phyloP scores from a whole-genome alignment of 2,888 invertebrate species.

The Myopa testacea region DNA sequence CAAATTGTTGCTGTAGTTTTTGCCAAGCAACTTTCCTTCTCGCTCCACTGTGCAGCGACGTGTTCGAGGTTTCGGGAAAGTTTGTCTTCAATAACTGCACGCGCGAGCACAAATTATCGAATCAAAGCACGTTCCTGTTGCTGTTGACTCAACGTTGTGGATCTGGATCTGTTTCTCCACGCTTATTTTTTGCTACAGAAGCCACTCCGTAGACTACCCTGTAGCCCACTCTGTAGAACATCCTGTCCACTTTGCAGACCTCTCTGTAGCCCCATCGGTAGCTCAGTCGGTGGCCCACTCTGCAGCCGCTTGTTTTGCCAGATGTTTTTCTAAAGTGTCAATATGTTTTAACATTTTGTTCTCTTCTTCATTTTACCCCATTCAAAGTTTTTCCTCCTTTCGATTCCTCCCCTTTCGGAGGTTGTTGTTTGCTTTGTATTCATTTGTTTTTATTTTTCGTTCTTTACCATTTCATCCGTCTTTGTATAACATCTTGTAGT shows the following conservation, averaged over 20 bases:
- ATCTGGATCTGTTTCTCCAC: constrained; percentile 1
- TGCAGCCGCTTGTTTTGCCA: neutral
- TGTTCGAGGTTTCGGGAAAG: neutral
- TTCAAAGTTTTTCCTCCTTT: too few relatives aligned
- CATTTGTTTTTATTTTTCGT: neutral
- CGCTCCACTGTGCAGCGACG: neutral
- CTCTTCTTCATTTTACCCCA: neutral
- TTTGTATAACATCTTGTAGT: too few relatives aligned
- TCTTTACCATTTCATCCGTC: too few relatives aligned
- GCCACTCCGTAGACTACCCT: neutral
- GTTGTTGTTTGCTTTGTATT: neutral
- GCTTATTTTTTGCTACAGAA: neutral
- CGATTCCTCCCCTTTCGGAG: neutral
- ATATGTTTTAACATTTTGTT: neutral
- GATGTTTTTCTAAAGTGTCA: constrained; percentile 12
- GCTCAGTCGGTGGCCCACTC: too few relatives aligned
- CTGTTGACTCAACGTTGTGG: constrained; percentile 25
- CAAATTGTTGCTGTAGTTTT: neutral
- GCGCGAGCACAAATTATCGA: constrained; percentile 23
- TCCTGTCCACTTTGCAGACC: too few relatives aligned
- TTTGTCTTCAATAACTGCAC: neutral
- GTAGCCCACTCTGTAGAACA: too few relatives aligned
- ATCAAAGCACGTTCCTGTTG: constrained; percentile 37
- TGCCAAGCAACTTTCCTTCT: neutral
- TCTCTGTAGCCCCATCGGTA: too few relatives aligned